Conservation (phyloP, 2,888 invertebrate species). For the Oscheius sp. region DNA sequence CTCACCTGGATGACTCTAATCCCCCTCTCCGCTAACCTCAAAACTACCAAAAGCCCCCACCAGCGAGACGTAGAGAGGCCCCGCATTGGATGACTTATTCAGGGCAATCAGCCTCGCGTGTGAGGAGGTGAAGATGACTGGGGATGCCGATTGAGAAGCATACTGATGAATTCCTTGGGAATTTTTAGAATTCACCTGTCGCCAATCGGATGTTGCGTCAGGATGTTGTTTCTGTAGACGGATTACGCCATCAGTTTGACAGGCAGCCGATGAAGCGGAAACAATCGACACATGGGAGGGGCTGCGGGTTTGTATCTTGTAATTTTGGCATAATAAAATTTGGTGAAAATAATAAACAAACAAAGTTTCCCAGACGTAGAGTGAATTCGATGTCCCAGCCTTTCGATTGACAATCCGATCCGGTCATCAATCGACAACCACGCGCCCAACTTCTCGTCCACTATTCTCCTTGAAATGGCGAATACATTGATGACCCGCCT, state of each 20-base stretch:
- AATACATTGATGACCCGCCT: too few species aligned
- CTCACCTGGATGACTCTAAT: constrained; percentile 25
- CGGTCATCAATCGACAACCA: too few species aligned
- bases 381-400: too few species aligned
- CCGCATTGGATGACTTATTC: constrained; percentile 36
- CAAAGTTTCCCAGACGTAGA: too few species aligned
- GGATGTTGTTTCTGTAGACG: constrained; percentile 19
- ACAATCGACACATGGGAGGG: background rate
- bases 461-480: too few species aligned
- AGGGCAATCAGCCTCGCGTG: constrained; percentile 37
- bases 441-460: too few species aligned
- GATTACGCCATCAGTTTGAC: constrained; percentile 17
- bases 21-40: background rate
- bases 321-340: too few species aligned
- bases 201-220: constrained; percentile 5
- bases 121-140: constrained; percentile 31
- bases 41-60: background rate
- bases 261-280: constrained; percentile 31
- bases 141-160: constrained; percentile 2
- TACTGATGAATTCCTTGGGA: constrained; percentile 20
- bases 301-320: too few species aligned
- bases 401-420: too few species aligned
- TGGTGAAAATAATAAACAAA: too few species aligned
- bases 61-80: background rate
- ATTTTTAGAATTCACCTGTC: too few species aligned